These are phyloP conservation scores for Rhopalosiphum maidis DNA, from an alignment of 1,140 invertebrate species.

Conservation along the genomic window DNA sequence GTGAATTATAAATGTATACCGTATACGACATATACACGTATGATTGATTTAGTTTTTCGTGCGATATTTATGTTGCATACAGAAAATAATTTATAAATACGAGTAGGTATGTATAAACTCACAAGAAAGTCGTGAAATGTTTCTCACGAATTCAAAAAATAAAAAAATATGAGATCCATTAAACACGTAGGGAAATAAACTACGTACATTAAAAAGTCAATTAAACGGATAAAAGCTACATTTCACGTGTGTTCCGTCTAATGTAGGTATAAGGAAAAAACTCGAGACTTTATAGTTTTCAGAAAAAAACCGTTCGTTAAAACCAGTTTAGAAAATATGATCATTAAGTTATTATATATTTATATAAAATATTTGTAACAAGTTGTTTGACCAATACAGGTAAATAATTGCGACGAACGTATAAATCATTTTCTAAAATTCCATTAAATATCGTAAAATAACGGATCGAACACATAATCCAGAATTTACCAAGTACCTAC, in stretches of 20 bases:
- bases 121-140: not conserved
- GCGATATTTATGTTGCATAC: not conserved
- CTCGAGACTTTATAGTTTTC: not conserved
- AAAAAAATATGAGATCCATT: not conserved
- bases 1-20: not conserved
- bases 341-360: constrained; percentile 8
- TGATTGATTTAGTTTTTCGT: not conserved
- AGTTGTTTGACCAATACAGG: not conserved
- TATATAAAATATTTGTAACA: constrained; percentile 4
- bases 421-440: constrained; percentile 15
- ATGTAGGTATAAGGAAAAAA: not conserved
- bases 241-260: not conserved
- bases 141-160: not conserved
- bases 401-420: not conserved
- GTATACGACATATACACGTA: not conserved
- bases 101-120: not conserved
- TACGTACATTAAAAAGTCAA: not conserved
- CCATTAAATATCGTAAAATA: not conserved
- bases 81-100: not conserved
- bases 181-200: not conserved
- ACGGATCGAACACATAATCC: not conserved
- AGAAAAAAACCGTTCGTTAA: not conserved
- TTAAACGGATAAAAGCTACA: not conserved
- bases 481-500: not conserved
- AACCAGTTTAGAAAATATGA: constrained; percentile 4